Base-by-base conservation (phyloP, 2,113 vertebrate species). In the Bos indicus region DNA sequence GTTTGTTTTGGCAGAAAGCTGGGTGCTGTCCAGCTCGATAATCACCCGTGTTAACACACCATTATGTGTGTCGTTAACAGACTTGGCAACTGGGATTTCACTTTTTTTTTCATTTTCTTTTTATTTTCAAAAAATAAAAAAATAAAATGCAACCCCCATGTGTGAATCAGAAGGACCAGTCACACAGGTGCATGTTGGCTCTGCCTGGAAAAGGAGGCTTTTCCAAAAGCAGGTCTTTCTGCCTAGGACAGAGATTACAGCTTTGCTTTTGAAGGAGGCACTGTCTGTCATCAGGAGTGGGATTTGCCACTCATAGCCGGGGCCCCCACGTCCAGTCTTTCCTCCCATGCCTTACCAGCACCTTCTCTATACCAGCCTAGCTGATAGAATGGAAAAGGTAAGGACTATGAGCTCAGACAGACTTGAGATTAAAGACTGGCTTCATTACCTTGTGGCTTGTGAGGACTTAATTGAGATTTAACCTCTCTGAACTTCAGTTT, bases 61-160 rank as follows among this genome's bases (percentile, higher is more conserved):
- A 98, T 99, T 99, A 98, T 98, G 98, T 98, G 98, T 98, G 90
- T 98, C 98, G 91, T 99, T 99, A 99, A 99, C 98, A 98, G 98
- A 98, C 97, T 98, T 98, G 98, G 98, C 98, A 99, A 98, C 98
- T 98, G 98, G 98, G 98, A 98, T 97, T 99, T 98, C 74, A 93
- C 86, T 97, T 98, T 98, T 86, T 64, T 60, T 86, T 52, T 92
- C 54, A 46, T 96, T 98, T 96, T 96, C 81, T 94, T 96, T 97
- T 94, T 86, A 96, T 96, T 97, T 98, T 93, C 82, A 90, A 93
- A 97, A 98, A 97, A 91, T 64, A 91, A 88, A 94, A 96, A 93
- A 97, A 93, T 80, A 96, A 87, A 97, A 98, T 88, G 40, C 25
- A 90, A 91, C 62, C 28, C 91, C 86, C 36, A 23, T 36, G 80